Conservation (phyloP, 2,113 vertebrate genomes). For the Myotis yumanensis region DNA sequence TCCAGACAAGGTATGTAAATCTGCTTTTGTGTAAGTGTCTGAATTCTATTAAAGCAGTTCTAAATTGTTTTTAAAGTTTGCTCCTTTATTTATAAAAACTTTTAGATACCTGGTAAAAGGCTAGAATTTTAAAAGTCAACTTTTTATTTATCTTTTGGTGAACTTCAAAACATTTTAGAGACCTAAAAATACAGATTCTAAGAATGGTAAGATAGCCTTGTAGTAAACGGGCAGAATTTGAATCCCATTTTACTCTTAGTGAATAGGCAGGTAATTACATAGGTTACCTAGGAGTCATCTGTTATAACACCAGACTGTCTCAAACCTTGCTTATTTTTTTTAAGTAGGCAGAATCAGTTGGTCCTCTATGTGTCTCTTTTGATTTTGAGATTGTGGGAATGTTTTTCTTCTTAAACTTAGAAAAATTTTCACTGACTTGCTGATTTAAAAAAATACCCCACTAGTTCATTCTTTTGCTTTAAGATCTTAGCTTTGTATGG, state of each 20-base stretch:
- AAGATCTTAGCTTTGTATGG: neutral
- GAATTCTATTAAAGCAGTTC: slow-evolving; percentile 15
- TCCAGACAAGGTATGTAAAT: slow-evolving; percentile 77
- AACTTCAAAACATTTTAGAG: slow-evolving; percentile 30
- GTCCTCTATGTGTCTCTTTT: slow-evolving; percentile 7
- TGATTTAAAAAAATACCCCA: neutral
- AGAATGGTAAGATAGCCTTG: neutral
- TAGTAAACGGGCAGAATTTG: neutral
- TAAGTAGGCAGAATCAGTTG: neutral
- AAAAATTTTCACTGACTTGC: neutral
- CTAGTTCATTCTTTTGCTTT: slow-evolving; percentile 23
- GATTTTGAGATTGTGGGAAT: neutral
- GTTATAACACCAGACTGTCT: neutral
- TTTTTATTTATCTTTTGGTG: slow-evolving; percentile 26
- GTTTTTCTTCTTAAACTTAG: neutral
- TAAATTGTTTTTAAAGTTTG: slow-evolving; percentile 39
- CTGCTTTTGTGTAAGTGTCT: slow-evolving; percentile 45
- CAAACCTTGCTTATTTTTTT: neutral
- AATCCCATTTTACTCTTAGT: neutral
- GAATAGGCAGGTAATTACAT: neutral
- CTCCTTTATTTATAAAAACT: neutral
- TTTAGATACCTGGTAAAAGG: neutral
- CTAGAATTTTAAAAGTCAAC: slow-evolving; percentile 35
- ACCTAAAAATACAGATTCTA: neutral
- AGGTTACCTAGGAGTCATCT: neutral